Conservation (phyloP, 2,888 invertebrate genomes). For the Linyphia triangularis region DNA sequence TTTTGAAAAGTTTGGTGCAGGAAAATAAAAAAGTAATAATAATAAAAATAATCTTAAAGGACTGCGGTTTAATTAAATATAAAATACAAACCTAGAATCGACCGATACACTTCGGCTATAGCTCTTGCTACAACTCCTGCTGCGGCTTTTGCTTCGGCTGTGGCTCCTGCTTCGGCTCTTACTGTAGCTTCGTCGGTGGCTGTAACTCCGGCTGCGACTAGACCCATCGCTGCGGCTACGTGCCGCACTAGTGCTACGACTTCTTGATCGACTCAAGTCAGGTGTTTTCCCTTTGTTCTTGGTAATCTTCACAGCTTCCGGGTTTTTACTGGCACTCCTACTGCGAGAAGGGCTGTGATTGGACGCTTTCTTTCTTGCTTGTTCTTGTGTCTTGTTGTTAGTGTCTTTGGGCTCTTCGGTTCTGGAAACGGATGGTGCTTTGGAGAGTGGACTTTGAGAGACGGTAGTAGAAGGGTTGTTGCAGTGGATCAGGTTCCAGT, state of each 20-base stretch:
- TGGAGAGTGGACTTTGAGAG: background rate
- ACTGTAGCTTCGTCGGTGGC: slow-evolving; percentile 42
- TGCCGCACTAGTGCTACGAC: slow-evolving; percentile 37
- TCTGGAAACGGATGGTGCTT: background rate
- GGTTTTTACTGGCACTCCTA: slow-evolving; percentile 35
- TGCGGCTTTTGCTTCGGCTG: slow-evolving; percentile 50
- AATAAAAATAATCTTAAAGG: background rate
- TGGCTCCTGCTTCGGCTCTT: slow-evolving; percentile 47
- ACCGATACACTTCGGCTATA: slow-evolving; percentile 59
- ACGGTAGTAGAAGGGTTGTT: background rate
- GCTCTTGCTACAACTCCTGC: slow-evolving; percentile 53
- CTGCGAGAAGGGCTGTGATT: slow-evolving; percentile 25
- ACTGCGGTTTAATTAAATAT: background rate
- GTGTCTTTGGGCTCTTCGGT: background rate
- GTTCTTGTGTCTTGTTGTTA: background rate
- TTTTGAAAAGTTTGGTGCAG: too few species aligned
- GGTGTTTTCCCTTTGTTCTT: slow-evolving; percentile 24
- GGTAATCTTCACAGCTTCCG: background rate
- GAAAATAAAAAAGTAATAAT: background rate
- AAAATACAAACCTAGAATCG: slow-evolving; percentile 54
- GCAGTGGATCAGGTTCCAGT: slow-evolving; percentile 25
- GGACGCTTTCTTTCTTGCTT: background rate
- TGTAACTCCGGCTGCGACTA: slow-evolving; percentile 34
- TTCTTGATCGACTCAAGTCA: slow-evolving; percentile 20
- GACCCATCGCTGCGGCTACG: slow-evolving; percentile 29